These are phyloP conservation scores for Tragelaphus imberbis DNA, from an alignment of 2,113 vertebrate genomes.

Conservation along the genomic window DNA sequence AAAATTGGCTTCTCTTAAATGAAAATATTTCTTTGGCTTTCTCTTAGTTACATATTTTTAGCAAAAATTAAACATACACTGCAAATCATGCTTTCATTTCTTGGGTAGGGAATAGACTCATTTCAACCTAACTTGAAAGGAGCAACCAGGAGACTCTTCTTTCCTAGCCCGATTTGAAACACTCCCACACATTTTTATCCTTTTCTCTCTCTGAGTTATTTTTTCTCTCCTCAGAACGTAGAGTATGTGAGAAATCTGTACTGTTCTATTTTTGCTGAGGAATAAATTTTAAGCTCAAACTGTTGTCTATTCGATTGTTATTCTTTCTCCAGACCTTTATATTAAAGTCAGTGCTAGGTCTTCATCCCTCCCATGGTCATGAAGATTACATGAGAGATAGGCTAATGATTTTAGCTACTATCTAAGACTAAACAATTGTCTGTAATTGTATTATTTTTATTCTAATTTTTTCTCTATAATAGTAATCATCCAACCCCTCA, in stretches of 20 bases:
- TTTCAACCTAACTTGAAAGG: conserved; percentile 46
- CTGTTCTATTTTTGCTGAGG: conserved; percentile 46
- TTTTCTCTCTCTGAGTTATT: conserved; percentile 25
- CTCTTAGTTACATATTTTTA: conserved; percentile 41
- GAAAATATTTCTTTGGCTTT: conserved; percentile 62
- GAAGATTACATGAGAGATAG: background rate
- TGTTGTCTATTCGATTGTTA: background rate
- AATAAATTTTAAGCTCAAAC: conserved; percentile 44
- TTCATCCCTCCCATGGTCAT: background rate
- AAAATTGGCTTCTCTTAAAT: conserved; percentile 41
- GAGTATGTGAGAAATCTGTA: conserved; percentile 54
- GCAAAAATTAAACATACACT: conserved; percentile 41
- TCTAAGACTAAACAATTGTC: background rate
- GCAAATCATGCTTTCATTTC: conserved; percentile 26
- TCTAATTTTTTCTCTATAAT: background rate
- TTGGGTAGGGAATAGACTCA: background rate
- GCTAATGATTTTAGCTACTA: background rate
- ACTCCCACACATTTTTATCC: conserved; percentile 30
- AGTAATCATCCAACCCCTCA: background rate
- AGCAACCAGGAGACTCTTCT: conserved; percentile 16
- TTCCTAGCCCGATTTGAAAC: conserved; percentile 31
- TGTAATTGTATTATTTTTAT: background rate
- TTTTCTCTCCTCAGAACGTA: conserved; percentile 31
- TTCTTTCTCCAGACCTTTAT: background rate
- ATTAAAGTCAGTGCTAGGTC: background rate